These are phyloP conservation scores for Rhipidura dahli DNA, from an alignment of 2,113 vertebrate genomes.

Conservation along the genomic window DNA sequence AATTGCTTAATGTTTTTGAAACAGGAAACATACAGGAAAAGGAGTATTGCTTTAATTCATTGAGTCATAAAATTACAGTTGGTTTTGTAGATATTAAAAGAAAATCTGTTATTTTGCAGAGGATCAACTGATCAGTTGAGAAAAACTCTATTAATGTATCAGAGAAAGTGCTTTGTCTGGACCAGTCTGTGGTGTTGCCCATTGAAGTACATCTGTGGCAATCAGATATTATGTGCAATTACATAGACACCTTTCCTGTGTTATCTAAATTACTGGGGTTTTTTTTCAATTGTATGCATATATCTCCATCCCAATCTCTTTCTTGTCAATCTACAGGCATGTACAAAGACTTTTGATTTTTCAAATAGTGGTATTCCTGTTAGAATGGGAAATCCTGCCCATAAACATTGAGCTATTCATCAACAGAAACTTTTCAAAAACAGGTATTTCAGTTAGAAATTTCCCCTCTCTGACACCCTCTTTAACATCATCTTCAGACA, in stretches of 20 bases:
- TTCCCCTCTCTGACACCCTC: not conserved
- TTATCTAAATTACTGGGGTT: not conserved
- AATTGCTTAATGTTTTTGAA: not conserved
- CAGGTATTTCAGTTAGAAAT: not conserved
- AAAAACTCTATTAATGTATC: not conserved
- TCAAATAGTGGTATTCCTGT: not conserved
- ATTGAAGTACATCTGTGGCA: not conserved
- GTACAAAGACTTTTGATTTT: not conserved
- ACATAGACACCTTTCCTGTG: not conserved
- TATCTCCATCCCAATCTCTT: not conserved
- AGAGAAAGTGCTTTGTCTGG: not conserved
- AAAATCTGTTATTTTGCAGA: not conserved
- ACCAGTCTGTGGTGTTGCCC: not conserved
- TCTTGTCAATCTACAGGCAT: not conserved
- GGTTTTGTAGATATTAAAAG: not conserved
- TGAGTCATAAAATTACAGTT: not conserved
- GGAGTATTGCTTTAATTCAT: not conserved
- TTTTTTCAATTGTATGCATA: not conserved
- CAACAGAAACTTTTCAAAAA: not conserved
- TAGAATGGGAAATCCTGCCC: not conserved
- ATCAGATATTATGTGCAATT: not conserved
- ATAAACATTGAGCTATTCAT: not conserved
- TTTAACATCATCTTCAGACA: not conserved
- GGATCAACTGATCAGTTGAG: not conserved
- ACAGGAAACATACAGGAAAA: not conserved